Evolutionary conservation across 2,797 vertebrate genomes (phyloP), one percentile per base, ranked within the genome.

Genomic region (Clarias platycephalus): DNA sequence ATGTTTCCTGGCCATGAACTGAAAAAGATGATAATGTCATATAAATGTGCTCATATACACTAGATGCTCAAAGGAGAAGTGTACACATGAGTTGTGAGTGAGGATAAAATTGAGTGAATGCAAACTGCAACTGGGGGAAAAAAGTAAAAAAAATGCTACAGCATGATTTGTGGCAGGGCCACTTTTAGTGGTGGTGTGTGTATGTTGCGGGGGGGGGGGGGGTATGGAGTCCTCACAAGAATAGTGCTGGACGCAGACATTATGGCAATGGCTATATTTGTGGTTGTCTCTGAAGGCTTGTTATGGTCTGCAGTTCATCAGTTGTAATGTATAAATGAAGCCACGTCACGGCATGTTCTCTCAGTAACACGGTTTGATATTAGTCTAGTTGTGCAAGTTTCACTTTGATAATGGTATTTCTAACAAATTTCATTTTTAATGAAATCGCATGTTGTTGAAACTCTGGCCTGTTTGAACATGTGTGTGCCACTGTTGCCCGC

Each of bases 181-280:
- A 74, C 20, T 68, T 64, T 72, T 49, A 7, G 37, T 40, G 6
- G 37, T 40, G 5, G 37, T 5, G 34, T n/a, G n/a, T n/a, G n/a
- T n/a, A n/a, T n/a, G n/a, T n/a, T n/a, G 34, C 4, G 5, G 34
- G 3, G 44, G 9, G 44, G 44, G 2, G 44, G 44, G 44, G 10
- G 37, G 6, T 40, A 40, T 40, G 49, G 63, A 58, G 85, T 78
- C 75, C 62, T 40, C 66, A 86, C 72, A 86, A 78, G 85, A 89
- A 89, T 88, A 89, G 88, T 83, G 22, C 72, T 44, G 85, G 81
- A 71, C 57, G 49, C 83, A 79, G 85, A 85, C 81, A 82, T 78
- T 44, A 66, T 72, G 80, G 78, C 81, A 80, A 68, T 10, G 0
- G 81, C 88, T 88, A 84, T 88, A 88, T 89, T 86, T 85, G 81